Evolutionary conservation across 30 jellyfish, hydroid and myxozoan genomes (phyloP), one percentile per base, ranked within the genome.

Genomic region (Hydractinia symbiolongicarpus): DNA sequence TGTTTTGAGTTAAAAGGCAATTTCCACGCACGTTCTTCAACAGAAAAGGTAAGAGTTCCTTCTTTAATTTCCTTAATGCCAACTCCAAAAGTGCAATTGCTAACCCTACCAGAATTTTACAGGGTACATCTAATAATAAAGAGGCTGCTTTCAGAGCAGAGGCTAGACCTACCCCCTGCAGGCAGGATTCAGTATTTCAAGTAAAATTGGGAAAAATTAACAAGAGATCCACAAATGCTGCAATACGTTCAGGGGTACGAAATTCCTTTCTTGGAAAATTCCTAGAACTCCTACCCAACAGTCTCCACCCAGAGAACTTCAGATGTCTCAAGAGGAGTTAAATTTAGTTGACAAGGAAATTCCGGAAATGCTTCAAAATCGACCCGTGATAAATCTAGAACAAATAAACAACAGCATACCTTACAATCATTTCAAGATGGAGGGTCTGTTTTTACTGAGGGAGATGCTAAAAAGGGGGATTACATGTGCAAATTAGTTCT

Each of bases 351-450:
- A 67, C 19, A 13, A 67, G 49, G 77, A 67, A 44, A 67, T 67
- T 67, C 77, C 13, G 49, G 49, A 67, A 13, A 67, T 67, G 77
- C 49, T 67, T 8, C 14, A 8, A 19, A 67, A 9, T 20, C 14
- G 77, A 67, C 77, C 77, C 19, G 77, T 67, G 19, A 67, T 67
- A 67, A 9, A 67, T 67, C 19, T 67, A 19, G 19, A 20, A 20
- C 13, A 19, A 67, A 8, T 67, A 20, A 67, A 67, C 77, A 67
- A 10, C 10, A 9, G 8, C 49, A 67, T 67, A 9, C 77, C 77
- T 44, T 67, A 67, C 49, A 10, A 67, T 9, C 77, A 67, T 67
- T 67, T 67, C 77, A 67, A 67, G 19, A 67, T 67, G 77, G 77
- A 67, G 49, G 49, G 77, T 9, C 77, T 67, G 49, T 67, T 20